Evolutionary conservation across 1,140 invertebrate genomes (phyloP), one percentile per base, ranked within the genome.

Genomic region (Tetranychus urticae): DNA sequence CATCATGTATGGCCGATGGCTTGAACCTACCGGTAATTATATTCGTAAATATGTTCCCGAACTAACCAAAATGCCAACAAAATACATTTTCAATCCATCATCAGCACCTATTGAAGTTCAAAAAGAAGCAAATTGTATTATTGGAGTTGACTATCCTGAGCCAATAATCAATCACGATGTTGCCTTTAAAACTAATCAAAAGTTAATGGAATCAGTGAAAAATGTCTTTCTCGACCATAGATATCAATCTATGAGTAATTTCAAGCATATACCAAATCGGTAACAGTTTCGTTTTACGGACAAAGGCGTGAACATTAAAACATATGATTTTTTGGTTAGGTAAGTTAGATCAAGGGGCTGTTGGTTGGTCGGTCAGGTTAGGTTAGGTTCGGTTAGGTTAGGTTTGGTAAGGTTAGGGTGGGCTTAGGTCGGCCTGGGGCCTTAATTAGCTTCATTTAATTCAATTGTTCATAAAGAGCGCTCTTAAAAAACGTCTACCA

Each of bases 81-180:
- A 82, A 65, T 90, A 86, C 70, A 88, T 90, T 63, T 86, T 89
- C 69, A 86, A 89, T 68, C 88, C 88, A 1, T 92, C 87, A 87
- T 80, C 79, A 64, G 85, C 86, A 1, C 85, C 87, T 0, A 77
- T 83, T 55, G 73, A 74, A 55, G 78, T 88, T 8, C 88, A 92
- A 70, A 72, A 77, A 65, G 75, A 81, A 23, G 81, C 84, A 0
- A 82, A 82, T 66, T 92, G 88, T 71, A 78, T 86, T 23, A 78
- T 91, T 48, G 86, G 87, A 2, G 77, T 80, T 66, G 84, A 90
- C 69, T 91, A 90, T 70, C 82, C 87, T 1, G 64, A 85, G 62
- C 86, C 87, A 1, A 90, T 92, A 77, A 80, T 90, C 0, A 82
- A 88, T 69, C 88, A 91, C 70, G 71, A 75, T 6, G 78, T 80